Evolutionary conservation across 2,888 invertebrate genomes (phyloP).

Genomic region (Agonopterix subpropinquella): DNA sequence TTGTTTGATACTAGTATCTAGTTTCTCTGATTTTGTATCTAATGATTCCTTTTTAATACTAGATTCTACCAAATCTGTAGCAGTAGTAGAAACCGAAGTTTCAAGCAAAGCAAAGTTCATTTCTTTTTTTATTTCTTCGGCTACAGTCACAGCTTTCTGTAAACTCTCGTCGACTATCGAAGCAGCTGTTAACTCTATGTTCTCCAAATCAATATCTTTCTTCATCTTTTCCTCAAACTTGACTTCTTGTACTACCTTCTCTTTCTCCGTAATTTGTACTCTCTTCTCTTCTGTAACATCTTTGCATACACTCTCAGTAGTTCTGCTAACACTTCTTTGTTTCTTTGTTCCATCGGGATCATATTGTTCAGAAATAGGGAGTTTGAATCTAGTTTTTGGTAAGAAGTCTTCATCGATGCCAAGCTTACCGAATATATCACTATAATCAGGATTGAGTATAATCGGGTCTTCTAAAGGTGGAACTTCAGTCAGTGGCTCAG

Average conservation of each 20-base stretch:
- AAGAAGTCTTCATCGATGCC: constrained; percentile 26
- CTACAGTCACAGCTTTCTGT: constrained; percentile 45
- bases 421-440: constrained; percentile 38
- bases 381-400: constrained; percentile 40
- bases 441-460: constrained; percentile 47
- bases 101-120: constrained; percentile 34
- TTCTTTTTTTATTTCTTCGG: constrained; percentile 50
- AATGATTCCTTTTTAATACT: no score
- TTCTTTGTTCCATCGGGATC: constrained; percentile 39
- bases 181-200: constrained; percentile 48
- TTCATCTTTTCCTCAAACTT: constrained; percentile 14
- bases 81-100: neutral
- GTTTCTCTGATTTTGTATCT: constrained; percentile 10
- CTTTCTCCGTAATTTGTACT: constrained; percentile 9
- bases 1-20: constrained; percentile 6
- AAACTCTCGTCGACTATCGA: constrained; percentile 51
- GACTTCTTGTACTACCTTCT: constrained; percentile 6
- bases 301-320: constrained; percentile 6
- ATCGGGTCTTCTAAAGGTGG: constrained; percentile 57
- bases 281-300: constrained; percentile 11
- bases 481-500: constrained; percentile 41
- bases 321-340: constrained; percentile 15
- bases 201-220: constrained; percentile 31
- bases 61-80: constrained; percentile 2
- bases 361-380: constrained; percentile 56